phyloP scores from a whole-genome alignment of 2,888 invertebrate species.

The Caenorhabditis zanzibari region DNA sequence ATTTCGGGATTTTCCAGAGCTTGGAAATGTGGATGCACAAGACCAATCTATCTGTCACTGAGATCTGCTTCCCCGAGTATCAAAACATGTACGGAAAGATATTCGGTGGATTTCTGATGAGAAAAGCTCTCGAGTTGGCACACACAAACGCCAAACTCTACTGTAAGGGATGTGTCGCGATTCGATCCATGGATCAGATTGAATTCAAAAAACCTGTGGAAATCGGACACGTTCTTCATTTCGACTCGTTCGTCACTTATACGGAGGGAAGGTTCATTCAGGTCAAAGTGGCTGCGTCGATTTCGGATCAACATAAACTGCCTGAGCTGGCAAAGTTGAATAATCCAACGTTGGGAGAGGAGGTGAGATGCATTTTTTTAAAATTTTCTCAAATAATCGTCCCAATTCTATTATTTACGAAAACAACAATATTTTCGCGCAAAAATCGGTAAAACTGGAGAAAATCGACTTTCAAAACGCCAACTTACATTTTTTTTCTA shows the following conservation, averaged over 20 bases:
- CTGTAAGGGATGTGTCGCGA: conserved; percentile 85
- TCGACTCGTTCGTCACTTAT: conserved; percentile 87
- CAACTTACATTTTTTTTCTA: no score
- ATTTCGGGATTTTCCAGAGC: conserved; percentile 37
- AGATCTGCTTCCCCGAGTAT: conserved; percentile 85
- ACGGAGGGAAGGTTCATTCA: conserved; percentile 84
- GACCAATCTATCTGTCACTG: conserved; percentile 80
- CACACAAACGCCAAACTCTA: conserved; percentile 87
- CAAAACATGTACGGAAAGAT: conserved; percentile 86
- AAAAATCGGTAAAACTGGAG: no score
- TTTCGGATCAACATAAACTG: conserved; percentile 59
- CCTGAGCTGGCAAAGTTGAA: conserved; percentile 50
- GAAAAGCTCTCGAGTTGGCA: conserved; percentile 89
- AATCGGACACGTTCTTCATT: conserved; percentile 88
- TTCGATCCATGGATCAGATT: conserved; percentile 88
- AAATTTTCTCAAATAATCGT: no score
- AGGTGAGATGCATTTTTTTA: conserved; percentile 12
- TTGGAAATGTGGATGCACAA: conserved; percentile 69
- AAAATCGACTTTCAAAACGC: no score
- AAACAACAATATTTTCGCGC: no score
- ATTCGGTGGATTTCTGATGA: conserved; percentile 91
- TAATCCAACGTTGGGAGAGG: conserved; percentile 56
- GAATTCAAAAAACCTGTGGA: conserved; percentile 88
- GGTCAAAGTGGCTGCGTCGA: conserved; percentile 63
- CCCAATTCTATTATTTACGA: no score